Percentiles rank a stretch among this genome's conserved stretches.
Evolutionary conservation across 1,140 invertebrate genomes (phyloP).

Genomic region (Drosophila novamexicana): DNA sequence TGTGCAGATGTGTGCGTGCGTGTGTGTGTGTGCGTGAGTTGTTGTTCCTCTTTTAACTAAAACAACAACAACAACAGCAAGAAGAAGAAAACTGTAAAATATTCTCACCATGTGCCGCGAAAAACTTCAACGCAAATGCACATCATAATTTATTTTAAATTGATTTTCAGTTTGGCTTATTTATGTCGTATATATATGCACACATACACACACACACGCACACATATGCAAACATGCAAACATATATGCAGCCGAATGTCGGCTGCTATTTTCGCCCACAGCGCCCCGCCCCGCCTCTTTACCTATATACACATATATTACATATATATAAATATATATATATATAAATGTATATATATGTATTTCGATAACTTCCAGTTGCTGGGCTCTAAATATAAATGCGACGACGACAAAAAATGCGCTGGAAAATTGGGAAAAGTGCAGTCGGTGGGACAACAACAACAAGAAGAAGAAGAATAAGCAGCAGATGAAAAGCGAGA

Average conservation of each 20-base stretch:
- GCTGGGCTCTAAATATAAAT: conserved; percentile 54
- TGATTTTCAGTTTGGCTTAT: conserved; percentile 62
- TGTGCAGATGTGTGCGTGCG: neutral
- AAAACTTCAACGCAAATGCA: conserved; percentile 53
- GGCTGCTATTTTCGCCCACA: conserved; percentile 61
- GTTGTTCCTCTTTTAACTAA: neutral
- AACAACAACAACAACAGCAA: too few species aligned
- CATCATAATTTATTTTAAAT: conserved; percentile 81
- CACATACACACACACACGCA: neutral
- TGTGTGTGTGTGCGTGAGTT: neutral
- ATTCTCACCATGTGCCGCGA: conserved; percentile 41
- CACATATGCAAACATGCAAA: neutral
- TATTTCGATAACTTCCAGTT: conserved; percentile 1
- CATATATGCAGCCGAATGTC: conserved; percentile 35
- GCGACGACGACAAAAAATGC: conserved; percentile 49
- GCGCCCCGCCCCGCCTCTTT: neutral
- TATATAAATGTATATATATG: neutral
- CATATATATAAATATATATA: neutral
- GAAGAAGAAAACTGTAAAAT: neutral
- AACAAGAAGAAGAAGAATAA: neutral
- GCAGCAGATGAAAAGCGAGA: neutral
- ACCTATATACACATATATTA: neutral
- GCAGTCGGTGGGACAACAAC: neutral
- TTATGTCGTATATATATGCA: conserved; percentile 15
- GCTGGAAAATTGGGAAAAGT: conserved; percentile 54